phyloP scores from a whole-genome alignment of 2,888 invertebrate species.

The Sarcophaga carnaria region DNA sequence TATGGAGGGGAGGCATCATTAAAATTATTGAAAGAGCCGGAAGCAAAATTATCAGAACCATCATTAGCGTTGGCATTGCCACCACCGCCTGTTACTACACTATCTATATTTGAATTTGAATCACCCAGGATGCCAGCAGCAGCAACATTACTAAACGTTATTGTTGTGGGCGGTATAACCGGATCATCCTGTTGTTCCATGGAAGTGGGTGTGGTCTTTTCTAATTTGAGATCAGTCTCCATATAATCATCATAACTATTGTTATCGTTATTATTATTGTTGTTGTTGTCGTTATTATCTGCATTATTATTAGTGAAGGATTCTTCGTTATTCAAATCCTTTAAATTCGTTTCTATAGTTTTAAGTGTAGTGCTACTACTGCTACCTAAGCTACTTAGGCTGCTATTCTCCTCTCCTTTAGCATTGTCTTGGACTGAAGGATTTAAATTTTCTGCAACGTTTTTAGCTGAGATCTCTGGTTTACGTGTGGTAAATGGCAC shows the following conservation, averaged over 20 bases:
- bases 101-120: conserved; percentile 61
- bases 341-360: conserved; percentile 47
- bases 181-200: conserved; percentile 79
- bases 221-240: conserved; percentile 59
- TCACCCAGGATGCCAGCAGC: conserved; percentile 69
- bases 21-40: conserved; percentile 30
- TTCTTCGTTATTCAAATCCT: conserved; percentile 64
- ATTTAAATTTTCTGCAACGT: background rate
- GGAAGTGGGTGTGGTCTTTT: conserved; percentile 75
- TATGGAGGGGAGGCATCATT: conserved; percentile 78
- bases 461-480: conserved; percentile 55
- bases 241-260: conserved; percentile 59
- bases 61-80: conserved; percentile 44
- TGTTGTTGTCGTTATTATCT: conserved; percentile 24
- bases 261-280: conserved; percentile 2
- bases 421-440: background rate
- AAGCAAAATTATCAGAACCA: conserved; percentile 20
- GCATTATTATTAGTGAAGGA: conserved; percentile 55
- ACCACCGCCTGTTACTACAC: conserved; percentile 53
- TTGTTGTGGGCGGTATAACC: conserved; percentile 76
- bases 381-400: background rate
- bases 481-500: conserved; percentile 70
- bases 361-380: conserved; percentile 17
- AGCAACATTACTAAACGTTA: conserved; percentile 75
- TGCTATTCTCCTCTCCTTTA: conserved; percentile 8